phyloP scores from a whole-genome alignment of 2,113 vertebrate genomes.

The Panurus biarmicus region DNA sequence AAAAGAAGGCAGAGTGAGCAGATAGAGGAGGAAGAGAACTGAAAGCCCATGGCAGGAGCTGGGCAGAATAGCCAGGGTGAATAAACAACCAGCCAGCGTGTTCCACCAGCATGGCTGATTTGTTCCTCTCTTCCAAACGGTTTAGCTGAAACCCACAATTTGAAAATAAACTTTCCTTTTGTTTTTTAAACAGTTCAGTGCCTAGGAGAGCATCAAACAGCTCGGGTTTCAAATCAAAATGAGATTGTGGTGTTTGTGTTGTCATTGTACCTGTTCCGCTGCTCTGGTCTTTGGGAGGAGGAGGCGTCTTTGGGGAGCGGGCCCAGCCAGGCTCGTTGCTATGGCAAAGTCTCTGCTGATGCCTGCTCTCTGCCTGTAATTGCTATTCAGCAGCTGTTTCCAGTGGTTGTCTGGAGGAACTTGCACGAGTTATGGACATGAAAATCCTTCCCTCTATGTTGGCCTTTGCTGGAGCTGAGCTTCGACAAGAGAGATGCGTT shows the following conservation, averaged over 20 bases:
- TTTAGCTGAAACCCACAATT: neutral
- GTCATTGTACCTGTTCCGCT: constrained; percentile 39
- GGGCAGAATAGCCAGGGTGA: neutral
- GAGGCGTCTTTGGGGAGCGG: constrained; percentile 48
- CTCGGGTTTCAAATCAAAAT: neutral
- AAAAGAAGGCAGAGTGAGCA: neutral
- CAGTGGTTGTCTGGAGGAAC: constrained; percentile 39
- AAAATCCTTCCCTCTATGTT: neutral
- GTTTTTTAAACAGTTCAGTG: constrained; percentile 31
- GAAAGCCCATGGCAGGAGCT: neutral
- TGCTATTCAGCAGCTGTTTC: constrained; percentile 64
- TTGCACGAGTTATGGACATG: neutral
- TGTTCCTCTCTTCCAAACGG: neutral
- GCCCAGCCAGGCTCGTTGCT: constrained; percentile 53
- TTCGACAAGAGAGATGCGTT: constrained; percentile 5
- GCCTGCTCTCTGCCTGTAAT: constrained; percentile 47
- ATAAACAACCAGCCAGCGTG: neutral
- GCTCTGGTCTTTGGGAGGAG: constrained; percentile 44
- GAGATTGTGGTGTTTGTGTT: neutral
- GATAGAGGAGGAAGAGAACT: neutral
- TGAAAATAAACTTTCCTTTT: constrained; percentile 38
- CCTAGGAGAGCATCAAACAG: constrained; percentile 9
- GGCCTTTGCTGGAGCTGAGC: neutral
- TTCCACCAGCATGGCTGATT: neutral
- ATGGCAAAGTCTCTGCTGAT: constrained; percentile 51